Evolutionary conservation across 2,113 vertebrate genomes (phyloP).

Genomic region (Dryoscopus gambensis): DNA sequence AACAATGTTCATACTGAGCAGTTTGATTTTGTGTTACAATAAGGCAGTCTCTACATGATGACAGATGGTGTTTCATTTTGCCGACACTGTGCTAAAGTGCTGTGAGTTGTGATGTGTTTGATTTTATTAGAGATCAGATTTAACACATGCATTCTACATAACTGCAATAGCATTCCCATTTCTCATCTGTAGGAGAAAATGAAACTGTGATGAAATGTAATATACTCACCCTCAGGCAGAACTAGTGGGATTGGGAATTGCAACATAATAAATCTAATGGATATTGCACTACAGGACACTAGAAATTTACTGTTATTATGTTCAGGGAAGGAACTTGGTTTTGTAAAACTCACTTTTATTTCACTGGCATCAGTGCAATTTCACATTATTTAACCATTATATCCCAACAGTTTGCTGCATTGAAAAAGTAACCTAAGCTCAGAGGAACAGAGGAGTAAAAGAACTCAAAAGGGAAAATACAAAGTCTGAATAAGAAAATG

Average conservation of each 20-base stretch:
- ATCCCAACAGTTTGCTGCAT: constrained; percentile 76
- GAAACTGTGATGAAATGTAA: constrained; percentile 99
- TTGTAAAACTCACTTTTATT: constrained; percentile 88
- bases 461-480: constrained; percentile 46
- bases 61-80: constrained; percentile 96
- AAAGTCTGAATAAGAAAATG: constrained; percentile 34
- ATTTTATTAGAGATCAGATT: constrained; percentile 99
- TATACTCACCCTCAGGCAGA: constrained; percentile 97
- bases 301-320: constrained; percentile 88
- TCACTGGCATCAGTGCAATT: constrained; percentile 82
- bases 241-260: constrained; percentile 95
- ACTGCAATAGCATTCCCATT: constrained; percentile 94
- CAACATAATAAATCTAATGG: constrained; percentile 99
- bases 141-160: constrained; percentile 97
- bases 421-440: constrained; percentile 61
- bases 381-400: constrained; percentile 88
- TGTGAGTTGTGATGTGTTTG: constrained; percentile 96
- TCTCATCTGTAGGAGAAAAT: constrained; percentile 98
- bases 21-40: constrained; percentile 89
- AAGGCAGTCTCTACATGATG: constrained; percentile 86
- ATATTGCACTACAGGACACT: constrained; percentile 91
- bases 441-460: constrained; percentile 39
- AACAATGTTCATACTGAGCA: constrained; percentile 77
- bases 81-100: constrained; percentile 86
- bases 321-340: constrained; percentile 78